A percentile compares a stretch with the other conserved stretches of the same genome.
These are phyloP conservation scores for Dione vanillae DNA, from an alignment of 2,888 invertebrate species.

Conservation along the genomic window DNA sequence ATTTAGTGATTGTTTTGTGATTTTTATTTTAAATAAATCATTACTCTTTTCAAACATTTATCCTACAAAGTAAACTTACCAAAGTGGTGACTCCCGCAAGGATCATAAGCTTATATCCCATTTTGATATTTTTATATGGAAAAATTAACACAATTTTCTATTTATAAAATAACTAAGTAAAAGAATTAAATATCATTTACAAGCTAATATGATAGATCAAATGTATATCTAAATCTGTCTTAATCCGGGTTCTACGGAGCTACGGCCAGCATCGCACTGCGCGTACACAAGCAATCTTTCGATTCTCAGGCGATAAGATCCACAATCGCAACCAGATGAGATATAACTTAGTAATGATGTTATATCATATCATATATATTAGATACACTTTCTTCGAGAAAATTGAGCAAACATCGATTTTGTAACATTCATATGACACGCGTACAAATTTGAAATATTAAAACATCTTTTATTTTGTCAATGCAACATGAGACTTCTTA, in stretches of 20 bases:
- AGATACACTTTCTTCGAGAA: constrained; percentile 8
- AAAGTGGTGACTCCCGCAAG: constrained; percentile 36
- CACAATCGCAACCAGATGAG: constrained; percentile 39
- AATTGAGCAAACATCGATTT: not conserved
- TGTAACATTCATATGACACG: not conserved
- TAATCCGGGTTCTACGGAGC: constrained; percentile 21
- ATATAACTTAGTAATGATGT: constrained; percentile 33
- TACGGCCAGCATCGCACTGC: constrained; percentile 44
- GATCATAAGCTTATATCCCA: constrained; percentile 37
- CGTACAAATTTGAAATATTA: not conserved
- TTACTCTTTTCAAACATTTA: not conserved
- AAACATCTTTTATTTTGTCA: not conserved
- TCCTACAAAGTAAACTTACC: constrained; percentile 27
- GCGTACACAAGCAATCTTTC: constrained; percentile 40
- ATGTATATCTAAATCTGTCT: constrained; percentile 24
- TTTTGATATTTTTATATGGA: not conserved
- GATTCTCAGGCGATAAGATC: constrained; percentile 44
- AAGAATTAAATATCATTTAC: not conserved
- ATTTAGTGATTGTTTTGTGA: not conserved
- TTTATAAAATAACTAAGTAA: not conserved
- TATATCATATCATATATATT: constrained; percentile 2
- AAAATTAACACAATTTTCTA: constrained; percentile 3
- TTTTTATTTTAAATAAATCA: not conserved
- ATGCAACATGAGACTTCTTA: not conserved
- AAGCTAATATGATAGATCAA: not conserved